A percentile compares a stretch with the other conserved stretches of the same genome.
Conservation (phyloP, 2,113 vertebrate species). For the Ursus arctos region DNA sequence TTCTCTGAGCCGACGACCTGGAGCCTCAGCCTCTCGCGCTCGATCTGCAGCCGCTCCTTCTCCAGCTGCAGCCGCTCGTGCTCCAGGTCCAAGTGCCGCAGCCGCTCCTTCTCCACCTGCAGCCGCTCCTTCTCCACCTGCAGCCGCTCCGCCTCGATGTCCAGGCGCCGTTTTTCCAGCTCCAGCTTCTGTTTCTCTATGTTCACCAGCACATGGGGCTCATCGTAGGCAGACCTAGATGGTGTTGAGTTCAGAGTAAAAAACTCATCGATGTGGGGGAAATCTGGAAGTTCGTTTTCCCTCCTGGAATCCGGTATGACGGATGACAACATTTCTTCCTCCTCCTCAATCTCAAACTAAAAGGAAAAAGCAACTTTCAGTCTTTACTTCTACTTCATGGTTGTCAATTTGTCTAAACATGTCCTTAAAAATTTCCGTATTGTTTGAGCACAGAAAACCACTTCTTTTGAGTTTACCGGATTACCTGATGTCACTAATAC, state of each 20-base stretch:
- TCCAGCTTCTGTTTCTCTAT: constrained; percentile 96
- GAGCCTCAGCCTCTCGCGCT: constrained; percentile 92
- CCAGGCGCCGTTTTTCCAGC: constrained; percentile 94
- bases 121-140: constrained; percentile 95
- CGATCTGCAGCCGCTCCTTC: constrained; percentile 93
- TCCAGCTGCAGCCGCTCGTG: constrained; percentile 94
- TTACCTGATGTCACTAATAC: neutral
- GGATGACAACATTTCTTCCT: constrained; percentile 95
- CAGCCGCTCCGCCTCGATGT: constrained; percentile 93
- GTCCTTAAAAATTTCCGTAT: neutral
- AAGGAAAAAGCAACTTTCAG: constrained; percentile 32
- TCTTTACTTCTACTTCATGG: neutral
- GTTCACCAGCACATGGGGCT: constrained; percentile 91
- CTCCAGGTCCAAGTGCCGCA: constrained; percentile 92
- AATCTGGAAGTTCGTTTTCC: constrained; percentile 92
- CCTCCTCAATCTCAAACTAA: constrained; percentile 93
- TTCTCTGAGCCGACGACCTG: constrained; percentile 90
- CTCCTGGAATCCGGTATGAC: constrained; percentile 94
- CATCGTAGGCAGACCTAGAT: constrained; percentile 88
- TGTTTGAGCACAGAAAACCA: neutral
- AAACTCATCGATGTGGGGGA: constrained; percentile 93
- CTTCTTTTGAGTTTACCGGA: constrained; percentile 9
- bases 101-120: constrained; percentile 93
- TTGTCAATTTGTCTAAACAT: neutral
- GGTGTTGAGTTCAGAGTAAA: constrained; percentile 92